A percentile compares a stretch with the other conserved stretches of the same genome.
Evolutionary conservation across 2,888 invertebrate species (phyloP).

Genomic region (Tipula unca): DNA sequence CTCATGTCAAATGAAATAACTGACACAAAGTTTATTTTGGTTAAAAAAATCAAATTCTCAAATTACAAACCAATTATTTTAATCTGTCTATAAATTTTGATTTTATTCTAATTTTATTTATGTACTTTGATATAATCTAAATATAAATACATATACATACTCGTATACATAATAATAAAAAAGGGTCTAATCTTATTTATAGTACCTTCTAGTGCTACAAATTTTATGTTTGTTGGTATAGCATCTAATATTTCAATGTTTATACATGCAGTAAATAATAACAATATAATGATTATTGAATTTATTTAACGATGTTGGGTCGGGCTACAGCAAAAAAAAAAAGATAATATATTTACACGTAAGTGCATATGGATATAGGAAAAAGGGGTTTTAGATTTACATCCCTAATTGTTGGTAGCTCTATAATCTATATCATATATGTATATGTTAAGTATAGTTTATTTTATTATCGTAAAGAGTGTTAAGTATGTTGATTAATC

Average conservation of each 20-base stretch:
- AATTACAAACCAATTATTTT: conserved; percentile 18
- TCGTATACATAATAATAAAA: not conserved
- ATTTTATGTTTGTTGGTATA: not conserved
- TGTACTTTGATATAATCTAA: not conserved
- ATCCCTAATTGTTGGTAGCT: not conserved
- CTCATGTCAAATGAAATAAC: not conserved
- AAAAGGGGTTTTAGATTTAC: not conserved
- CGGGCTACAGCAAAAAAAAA: not conserved
- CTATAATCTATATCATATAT: not conserved
- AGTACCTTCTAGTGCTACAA: not conserved
- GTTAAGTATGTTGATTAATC: not conserved
- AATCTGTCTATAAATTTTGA: conserved; percentile 1
- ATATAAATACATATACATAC: not conserved
- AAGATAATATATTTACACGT: not conserved
- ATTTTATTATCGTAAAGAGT: not conserved
- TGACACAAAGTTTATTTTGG: not conserved
- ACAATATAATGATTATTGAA: not conserved
- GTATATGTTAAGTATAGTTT: not conserved
- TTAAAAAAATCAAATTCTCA: conserved; percentile 1
- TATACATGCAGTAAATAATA: not conserved
- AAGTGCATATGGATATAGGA: not conserved
- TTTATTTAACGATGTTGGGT: not conserved
- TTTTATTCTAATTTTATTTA: not conserved
- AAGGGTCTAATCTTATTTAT: not conserved
- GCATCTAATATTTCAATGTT: not conserved